Conservation (phyloP, 2,888 invertebrate species). For the Pandemis cinnamomeana region DNA sequence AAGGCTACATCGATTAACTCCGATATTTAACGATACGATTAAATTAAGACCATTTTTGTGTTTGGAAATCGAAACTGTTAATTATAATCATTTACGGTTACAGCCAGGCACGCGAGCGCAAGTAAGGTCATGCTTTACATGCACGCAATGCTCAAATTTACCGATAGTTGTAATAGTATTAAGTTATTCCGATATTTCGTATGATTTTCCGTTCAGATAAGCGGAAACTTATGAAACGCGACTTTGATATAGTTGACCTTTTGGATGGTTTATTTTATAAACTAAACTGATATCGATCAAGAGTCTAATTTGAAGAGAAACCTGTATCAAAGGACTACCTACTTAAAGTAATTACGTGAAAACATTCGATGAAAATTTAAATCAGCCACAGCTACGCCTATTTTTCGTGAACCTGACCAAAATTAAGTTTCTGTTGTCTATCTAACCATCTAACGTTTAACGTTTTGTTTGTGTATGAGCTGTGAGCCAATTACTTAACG, state of each 20-base stretch:
- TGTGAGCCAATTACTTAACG: background rate
- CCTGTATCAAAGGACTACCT: background rate
- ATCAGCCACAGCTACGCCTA: no score
- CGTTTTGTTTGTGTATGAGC: no score
- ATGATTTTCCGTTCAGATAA: background rate
- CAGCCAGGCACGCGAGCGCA: conserved; percentile 32
- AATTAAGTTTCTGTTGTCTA: no score
- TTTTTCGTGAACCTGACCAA: no score
- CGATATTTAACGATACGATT: conserved; percentile 23
- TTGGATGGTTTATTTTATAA: background rate
- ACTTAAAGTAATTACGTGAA: background rate
- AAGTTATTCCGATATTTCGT: background rate
- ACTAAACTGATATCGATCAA: background rate
- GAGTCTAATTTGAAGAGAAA: background rate
- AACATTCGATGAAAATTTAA: no score
- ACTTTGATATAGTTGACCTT: background rate
- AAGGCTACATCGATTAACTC: conserved; percentile 38
- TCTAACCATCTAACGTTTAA: no score
- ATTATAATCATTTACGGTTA: conserved; percentile 33
- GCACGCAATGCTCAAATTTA: conserved; percentile 35
- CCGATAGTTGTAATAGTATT: background rate
- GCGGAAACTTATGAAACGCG: background rate
- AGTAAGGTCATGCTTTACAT: conserved; percentile 57
- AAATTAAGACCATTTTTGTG: conserved; percentile 28
- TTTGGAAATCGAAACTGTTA: conserved; percentile 38